Base-by-base conservation (phyloP, 1,140 invertebrate species). In the Eciton burchellii region DNA sequence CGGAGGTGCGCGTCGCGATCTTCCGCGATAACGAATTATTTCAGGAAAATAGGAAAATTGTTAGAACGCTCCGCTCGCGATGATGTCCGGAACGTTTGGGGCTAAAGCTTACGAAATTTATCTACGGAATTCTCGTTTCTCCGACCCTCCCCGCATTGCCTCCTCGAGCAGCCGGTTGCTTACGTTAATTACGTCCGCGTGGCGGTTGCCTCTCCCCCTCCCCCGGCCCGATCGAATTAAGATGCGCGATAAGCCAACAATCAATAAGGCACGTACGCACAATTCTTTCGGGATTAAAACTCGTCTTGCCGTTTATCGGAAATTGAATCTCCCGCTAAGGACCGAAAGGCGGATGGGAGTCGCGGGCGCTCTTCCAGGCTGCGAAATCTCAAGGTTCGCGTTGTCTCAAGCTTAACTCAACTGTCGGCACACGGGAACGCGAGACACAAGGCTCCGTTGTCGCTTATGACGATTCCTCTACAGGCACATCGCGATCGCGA, bases 211-310 rank as follows among this genome's bases (percentile, higher is more conserved):
- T 57, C n/a, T 66, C 84, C 65, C 60, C 41, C 24, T 24, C 4
- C 16, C 62, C 14, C 47, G 26, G n/a, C n/a, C n/a, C n/a, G n/a
- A n/a, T 54, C 24, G 85, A 81, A 63, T 90, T 85, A 84, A 89
- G 91, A 92, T 92, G 9, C 26, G 56, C 68, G 92, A 92, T 92
- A 92, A 88, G 84, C 76, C 41, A 79, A 90, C 60, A 76, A 90
- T 90, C 90, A 91, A 91, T 92, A 91, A 88, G 88, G 92, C 92
- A 92, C 92, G 92, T 92, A 91, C 91, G 47, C 84, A 85, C 89
- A 83, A 79, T 89, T 90, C 88, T 86, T 85, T 86, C 74, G 65
- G 84, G 84, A 87, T 87, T 90, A 83, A 89, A 86, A 90, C 47
- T 81, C 87, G 56, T 81, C 83, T 83, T 89, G 84, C 26, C 11